Evolutionary conservation across 2,888 invertebrate genomes (phyloP), one percentile per base, ranked within the genome.

Genomic region (Apamea crenata): DNA sequence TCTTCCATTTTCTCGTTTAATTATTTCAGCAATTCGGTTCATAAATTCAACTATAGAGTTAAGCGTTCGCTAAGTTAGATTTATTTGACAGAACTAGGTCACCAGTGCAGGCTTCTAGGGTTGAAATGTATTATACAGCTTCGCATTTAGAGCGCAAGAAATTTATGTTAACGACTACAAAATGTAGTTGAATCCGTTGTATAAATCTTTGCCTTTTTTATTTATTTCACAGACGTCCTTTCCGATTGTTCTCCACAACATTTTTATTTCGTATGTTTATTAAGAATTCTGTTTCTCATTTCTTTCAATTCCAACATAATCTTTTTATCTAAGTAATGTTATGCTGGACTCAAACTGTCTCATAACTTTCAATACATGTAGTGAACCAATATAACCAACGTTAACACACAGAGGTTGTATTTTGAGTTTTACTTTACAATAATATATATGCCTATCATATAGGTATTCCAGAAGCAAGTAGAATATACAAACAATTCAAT

Each of bases 11-110:
- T 77, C 78, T 63, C n/a, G 50, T 80, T 77, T 74, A 79, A 78
- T 87, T 86, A 78, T 81, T 83, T 82, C 73, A 75, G 72, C 68
- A 63, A 78, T 80, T 81, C 80, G 67, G 88, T 87, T 82, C 84
- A 87, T 91, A 89, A 91, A 91, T 91, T 88, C 83, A 86, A 84
- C 86, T 87, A 91, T 91, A 89, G 84, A 89, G 86, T 90, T 87
- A 90, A 90, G 79, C 88, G 90, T 91, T 89, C 82, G 89, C 90
- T 86, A 88, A 91, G 91, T 91, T 91, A 92, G 91, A 94, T 93
- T 93, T 93, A 94, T 93, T 92, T 91, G 92, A 89, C 92, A 92
- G 88, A 93, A 92, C 77, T 93, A 92, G 94, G 93, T 93, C 92
- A 90, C 87, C 87, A 86, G 87, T 93, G 93, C 93, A 93, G 92